Evolutionary conservation across 2,797 vertebrate genomes (phyloP), one percentile per base, ranked within the genome.

Genomic region (Corythornis leucogaster): DNA sequence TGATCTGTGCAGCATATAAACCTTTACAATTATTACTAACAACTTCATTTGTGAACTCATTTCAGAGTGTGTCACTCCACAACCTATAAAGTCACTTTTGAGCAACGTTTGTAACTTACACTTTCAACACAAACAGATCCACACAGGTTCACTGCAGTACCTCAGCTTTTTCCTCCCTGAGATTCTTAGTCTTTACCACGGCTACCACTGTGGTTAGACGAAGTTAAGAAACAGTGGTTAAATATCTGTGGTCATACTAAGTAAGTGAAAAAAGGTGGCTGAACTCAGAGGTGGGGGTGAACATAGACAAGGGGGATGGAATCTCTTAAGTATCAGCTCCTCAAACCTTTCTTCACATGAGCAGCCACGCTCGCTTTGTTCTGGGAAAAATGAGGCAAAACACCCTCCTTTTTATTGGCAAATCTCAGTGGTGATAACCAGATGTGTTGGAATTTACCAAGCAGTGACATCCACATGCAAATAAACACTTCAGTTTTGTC

Each of bases 371-470:
- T 94, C 45, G 48, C 61, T 96, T 85, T 81, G 75, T 85, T 96
- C 92, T 85, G 76, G 80, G 90, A 91, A 94, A 94, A 94, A 94
- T 0, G 54, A 94, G 63, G 80, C 33, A 73, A 50, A 90, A 85
- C 85, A 66, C 78, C 46, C 80, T 89, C 75, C 61, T 85, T 90
- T 88, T 90, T 80, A 92, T 31, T 90, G 94, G 90, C 94, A 92
- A 88, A 94, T 87, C 80, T 90, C 93, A 66, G 81, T 4, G 62
- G 90, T 74, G 86, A 79, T 78, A 94, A 85, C 94, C 94, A 96
- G 96, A 96, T 93, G 96, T 93, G 89, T 58, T 70, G 85, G 90
- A 91, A 91, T 96, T 96, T 89, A 93, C 94, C 94, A 93, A 64
- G 94, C 95, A 77, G 94, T 8, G 81, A 95, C 94, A 96, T 84